Base-by-base conservation (phyloP, 2,797 vertebrate genomes). In the Tamandua tetradactyla region DNA sequence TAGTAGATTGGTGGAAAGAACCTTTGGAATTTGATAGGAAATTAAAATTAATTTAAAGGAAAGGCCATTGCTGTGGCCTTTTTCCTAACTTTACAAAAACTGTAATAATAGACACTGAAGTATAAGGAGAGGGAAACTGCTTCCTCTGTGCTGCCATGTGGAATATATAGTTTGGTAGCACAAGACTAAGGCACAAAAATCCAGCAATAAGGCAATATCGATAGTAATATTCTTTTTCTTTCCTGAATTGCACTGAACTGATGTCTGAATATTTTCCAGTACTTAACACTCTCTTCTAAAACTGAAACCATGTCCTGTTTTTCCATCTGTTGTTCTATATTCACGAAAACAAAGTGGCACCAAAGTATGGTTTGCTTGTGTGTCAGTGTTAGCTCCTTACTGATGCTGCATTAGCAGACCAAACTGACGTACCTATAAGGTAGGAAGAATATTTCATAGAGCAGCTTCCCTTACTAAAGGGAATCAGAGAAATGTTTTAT, bases 21-120 rank as follows among this genome's bases (percentile, higher is more conserved):
- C 23, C 37, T 79, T 91, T 44, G 95, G 61, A 90, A 89, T 91
- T 55, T 72, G n/a, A 71, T 64, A 82, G 66, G 93, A 84, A 94
- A 82, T 92, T 59, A 76, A 55, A 93, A 92, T 87, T 15, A 35
- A 79, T 91, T 78, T 49, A 32, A 75, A 74, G 25, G 72, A 83
- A 90, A 82, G 55, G 9, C 32, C 37, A 71, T 86, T 52, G 55
- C 20, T 83, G 12, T 87, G 17, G 22, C 80, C 86, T 80, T 64
- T 30, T n/a, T 32, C 32, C 32, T 72, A 52, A 75, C 59, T 18
- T 85, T 74, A 37, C 22, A 86, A 30, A 95, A 81, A 42, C 7
- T n/a, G 18, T 59, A 62, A 40, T 57, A 35, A 57, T 25, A 68
- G 14, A 85, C 15, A 40, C 18, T 42, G 68, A 87, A 37, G n/a